Percentiles rank a stretch among this genome's conserved stretches.
phyloP scores from a whole-genome alignment of 2,797 vertebrate species.

The Spheniscus humboldti region DNA sequence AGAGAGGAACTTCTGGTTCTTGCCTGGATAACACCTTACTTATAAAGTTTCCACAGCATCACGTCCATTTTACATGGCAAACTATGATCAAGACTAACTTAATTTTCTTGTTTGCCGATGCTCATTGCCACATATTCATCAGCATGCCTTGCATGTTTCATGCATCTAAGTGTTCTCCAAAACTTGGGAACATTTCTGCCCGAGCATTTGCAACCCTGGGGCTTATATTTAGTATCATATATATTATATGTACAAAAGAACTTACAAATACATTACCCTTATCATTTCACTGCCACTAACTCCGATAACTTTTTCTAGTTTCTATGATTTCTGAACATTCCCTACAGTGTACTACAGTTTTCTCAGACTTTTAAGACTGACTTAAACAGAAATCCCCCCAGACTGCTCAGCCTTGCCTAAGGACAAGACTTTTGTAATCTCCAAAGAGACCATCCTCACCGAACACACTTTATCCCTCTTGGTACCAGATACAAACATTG shows the following conservation, averaged over 20 bases:
- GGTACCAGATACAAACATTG: constrained; percentile 2
- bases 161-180: background rate
- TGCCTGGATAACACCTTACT: background rate
- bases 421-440: background rate
- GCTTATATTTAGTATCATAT: background rate
- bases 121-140: background rate
- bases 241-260: background rate
- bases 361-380: background rate
- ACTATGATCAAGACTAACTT: background rate
- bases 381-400: background rate
- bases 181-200: background rate
- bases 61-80: background rate
- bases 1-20: background rate
- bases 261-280: background rate
- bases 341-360: background rate
- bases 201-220: background rate
- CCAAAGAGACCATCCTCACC: background rate
- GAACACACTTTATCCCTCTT: background rate
- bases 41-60: background rate
- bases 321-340: background rate
- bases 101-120: background rate
- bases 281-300: background rate
- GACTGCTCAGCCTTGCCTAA: background rate
- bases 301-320: background rate
- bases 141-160: background rate